Conservation (phyloP, 2,797 vertebrate genomes). For the Sebastiscus albofasciatus region DNA sequence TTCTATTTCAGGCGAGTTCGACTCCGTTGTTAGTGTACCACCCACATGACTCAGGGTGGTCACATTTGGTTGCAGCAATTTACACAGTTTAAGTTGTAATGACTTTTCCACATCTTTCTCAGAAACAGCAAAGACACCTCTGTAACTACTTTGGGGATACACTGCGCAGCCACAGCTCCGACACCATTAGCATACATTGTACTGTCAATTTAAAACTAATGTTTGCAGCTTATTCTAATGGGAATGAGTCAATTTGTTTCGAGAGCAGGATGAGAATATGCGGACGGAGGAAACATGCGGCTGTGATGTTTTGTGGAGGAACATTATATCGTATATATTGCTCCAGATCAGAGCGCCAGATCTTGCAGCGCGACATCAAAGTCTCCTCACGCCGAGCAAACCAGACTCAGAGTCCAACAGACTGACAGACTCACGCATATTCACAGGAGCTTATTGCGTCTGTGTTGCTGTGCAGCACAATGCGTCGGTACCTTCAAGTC, state of each 20-base stretch:
- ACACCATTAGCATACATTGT: constrained; percentile 57
- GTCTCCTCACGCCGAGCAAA: constrained; percentile 35
- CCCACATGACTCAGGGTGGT: constrained; percentile 51
- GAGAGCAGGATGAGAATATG: constrained; percentile 26
- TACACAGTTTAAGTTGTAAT: constrained; percentile 70
- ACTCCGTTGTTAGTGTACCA: constrained; percentile 49
- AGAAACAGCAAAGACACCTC: constrained; percentile 61
- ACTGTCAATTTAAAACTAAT: constrained; percentile 66
- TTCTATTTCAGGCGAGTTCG: constrained; percentile 44
- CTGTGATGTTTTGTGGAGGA: constrained; percentile 22
- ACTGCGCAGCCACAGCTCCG: constrained; percentile 15
- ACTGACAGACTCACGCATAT: constrained; percentile 40
- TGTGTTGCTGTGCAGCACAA: not conserved
- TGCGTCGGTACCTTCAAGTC: constrained; percentile 13
- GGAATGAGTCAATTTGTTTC: constrained; percentile 56
- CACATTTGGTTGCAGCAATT: constrained; percentile 70
- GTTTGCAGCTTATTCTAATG: constrained; percentile 59
- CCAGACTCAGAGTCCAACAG: constrained; percentile 25
- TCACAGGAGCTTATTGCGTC: constrained; percentile 39
- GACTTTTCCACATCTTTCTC: constrained; percentile 61
- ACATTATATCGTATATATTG: constrained; percentile 28
- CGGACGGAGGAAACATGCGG: constrained; percentile 28
- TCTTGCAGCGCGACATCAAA: constrained; percentile 69
- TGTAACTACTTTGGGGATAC: constrained; percentile 68
- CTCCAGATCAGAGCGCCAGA: constrained; percentile 64